Evolutionary conservation across 2,113 vertebrate genomes (phyloP).

Genomic region (Tautogolabrus adspersus): DNA sequence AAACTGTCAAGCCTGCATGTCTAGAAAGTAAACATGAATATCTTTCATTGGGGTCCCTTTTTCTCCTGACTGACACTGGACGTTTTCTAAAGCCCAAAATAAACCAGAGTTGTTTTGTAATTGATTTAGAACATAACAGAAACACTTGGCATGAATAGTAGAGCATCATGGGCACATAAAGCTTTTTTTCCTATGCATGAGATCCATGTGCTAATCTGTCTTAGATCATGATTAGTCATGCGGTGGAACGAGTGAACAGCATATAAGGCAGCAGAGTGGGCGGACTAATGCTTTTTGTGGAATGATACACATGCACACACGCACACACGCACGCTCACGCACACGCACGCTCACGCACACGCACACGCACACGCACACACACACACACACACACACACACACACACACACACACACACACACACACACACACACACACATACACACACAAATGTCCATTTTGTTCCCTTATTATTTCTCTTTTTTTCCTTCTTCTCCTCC

Average conservation of each 20-base stretch:
- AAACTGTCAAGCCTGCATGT: neutral
- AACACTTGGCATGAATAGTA: slow-evolving; percentile 21
- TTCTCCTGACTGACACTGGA: neutral
- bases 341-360: slow-evolving; percentile 2
- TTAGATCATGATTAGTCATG: slow-evolving; percentile 64
- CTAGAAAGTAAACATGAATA: neutral
- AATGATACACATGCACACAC: slow-evolving; percentile 49
- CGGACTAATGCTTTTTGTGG: slow-evolving; percentile 60
- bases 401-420: slow-evolving; percentile 30
- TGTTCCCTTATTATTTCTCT: slow-evolving; percentile 9
- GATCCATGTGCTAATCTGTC: slow-evolving; percentile 51
- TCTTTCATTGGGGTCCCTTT: neutral
- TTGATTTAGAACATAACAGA: slow-evolving; percentile 29
- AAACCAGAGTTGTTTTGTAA: slow-evolving; percentile 21
- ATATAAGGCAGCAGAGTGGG: slow-evolving; percentile 60
- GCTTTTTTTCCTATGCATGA: slow-evolving; percentile 4
- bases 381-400: slow-evolving; percentile 23
- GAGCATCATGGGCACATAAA: slow-evolving; percentile 27
- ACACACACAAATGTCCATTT: slow-evolving; percentile 21
- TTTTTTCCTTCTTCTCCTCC: slow-evolving; percentile 12
- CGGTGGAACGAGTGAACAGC: slow-evolving; percentile 43
- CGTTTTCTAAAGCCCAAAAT: slow-evolving; percentile 8
- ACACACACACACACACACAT: slow-evolving; percentile 7
- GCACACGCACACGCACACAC: slow-evolving; percentile 10
- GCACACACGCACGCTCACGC: neutral